These are phyloP conservation scores for Hypercompe scribonia DNA, from an alignment of 2,888 invertebrate species.

Conservation along the genomic window DNA sequence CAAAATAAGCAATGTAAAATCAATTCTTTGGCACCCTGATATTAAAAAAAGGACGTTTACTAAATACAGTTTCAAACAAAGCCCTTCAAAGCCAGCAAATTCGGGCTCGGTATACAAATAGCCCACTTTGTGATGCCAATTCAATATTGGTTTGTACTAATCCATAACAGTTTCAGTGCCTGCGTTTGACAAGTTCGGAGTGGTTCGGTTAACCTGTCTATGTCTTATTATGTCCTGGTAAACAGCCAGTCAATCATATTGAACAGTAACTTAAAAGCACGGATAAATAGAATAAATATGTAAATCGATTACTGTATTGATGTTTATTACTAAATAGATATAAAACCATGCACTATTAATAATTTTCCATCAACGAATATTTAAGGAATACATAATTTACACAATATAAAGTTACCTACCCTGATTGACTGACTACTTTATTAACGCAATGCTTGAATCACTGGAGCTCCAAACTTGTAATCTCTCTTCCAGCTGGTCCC, in stretches of 20 bases:
- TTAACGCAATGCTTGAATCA: too few species aligned
- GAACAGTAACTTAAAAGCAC: not conserved
- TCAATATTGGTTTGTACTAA: slow-evolving; percentile 4
- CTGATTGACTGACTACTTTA: too few species aligned
- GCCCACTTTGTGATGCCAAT: not conserved
- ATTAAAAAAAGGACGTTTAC: not conserved
- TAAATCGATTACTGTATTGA: too few species aligned
- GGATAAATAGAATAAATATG: too few species aligned
- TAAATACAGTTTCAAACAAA: not conserved
- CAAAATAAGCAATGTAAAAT: not conserved
- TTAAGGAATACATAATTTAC: too few species aligned
- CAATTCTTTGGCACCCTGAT: not conserved
- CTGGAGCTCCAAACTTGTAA: too few species aligned
- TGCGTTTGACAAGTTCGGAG: slow-evolving; percentile 1
- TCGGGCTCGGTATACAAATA: not conserved
- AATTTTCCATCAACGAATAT: too few species aligned
- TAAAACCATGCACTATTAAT: too few species aligned
- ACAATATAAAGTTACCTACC: too few species aligned
- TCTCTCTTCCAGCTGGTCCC: too few species aligned
- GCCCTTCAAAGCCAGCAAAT: not conserved
- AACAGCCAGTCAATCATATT: not conserved
- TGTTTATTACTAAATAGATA: too few species aligned
- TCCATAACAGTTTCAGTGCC: slow-evolving; percentile 1
- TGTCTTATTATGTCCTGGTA: not conserved
- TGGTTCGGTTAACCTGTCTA: not conserved